These are phyloP conservation scores for Prochilodus magdalenae DNA, from an alignment of 2,113 vertebrate species.

Conservation along the genomic window DNA sequence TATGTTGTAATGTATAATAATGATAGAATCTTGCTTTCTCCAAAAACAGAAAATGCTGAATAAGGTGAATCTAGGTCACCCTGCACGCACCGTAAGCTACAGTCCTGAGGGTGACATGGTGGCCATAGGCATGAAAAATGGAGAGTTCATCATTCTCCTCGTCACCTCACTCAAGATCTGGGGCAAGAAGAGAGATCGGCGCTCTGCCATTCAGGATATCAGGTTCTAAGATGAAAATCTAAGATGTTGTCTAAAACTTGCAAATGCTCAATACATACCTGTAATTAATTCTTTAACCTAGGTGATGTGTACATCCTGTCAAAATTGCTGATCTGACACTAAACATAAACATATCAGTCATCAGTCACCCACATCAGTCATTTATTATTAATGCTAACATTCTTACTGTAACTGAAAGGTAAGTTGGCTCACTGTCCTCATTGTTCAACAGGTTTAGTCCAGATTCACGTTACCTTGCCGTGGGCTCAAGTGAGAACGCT, in stretches of 20 bases:
- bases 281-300: too few relatives aligned
- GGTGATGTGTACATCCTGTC: too few relatives aligned
- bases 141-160: constrained; percentile 95
- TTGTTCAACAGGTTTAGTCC: constrained; percentile 88
- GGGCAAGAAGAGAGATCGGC: constrained; percentile 95
- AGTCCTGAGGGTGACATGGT: constrained; percentile 98
- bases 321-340: too few relatives aligned
- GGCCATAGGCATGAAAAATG: constrained; percentile 97
- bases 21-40: constrained; percentile 26
- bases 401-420: neutral
- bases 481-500: constrained; percentile 92
- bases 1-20: neutral
- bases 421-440: neutral
- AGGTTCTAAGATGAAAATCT: constrained; percentile 76
- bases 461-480: constrained; percentile 90
- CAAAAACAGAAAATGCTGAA: constrained; percentile 94
- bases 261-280: neutral
- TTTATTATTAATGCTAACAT: neutral
- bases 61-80: constrained; percentile 93
- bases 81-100: constrained; percentile 90
- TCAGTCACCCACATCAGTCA: neutral
- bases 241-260: neutral
- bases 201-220: constrained; percentile 92
- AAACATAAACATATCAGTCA: too few relatives aligned
- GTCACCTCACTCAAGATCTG: constrained; percentile 95